Base-by-base conservation (phyloP, 2,113 vertebrate species). In the Ammodramus savannarum region DNA sequence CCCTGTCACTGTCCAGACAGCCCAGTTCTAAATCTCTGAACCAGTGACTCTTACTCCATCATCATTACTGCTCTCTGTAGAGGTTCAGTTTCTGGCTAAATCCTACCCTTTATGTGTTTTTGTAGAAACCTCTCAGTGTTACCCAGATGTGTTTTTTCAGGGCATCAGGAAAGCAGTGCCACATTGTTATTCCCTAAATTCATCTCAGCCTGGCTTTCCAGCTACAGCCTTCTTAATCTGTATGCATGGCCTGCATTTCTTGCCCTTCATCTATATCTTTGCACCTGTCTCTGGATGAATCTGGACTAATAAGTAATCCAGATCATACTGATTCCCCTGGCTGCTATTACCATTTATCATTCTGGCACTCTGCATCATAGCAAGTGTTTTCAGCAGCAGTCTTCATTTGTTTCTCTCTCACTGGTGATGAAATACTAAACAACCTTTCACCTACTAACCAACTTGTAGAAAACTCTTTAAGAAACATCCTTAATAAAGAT, bases 361-460 rank as follows among this genome's bases (percentile, higher is more conserved):
- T 46, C 79, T 94, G 94, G 38, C 88, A 94, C 63, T 54, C 79
- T 80, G 59, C 84, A 86, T 84, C 51, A 43, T 29, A 86, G 79
- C 55, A 58, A 94, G 82, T 51, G 55, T 93, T 95, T 93, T 92
- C 75, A 77, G 79, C 79, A 84, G 90, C 90, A 92, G 7, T 80
- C 79, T 77, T 73, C 38, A 95, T 95, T 95, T 95, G 54, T 91
- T 94, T 92, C 68, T 81, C 34, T 96, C 76, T 88, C 85, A 71
- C 59, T 74, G 83, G 20, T 83, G 87, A 69, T 92, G 59, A 74
- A 95, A 86, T 48, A 46, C 86, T 92, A 36, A 91, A 43, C 16
- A 69, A 32, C 9, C 16, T 62, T 88, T 94, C 0, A 67, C 88
- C 75, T 94, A 34, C 83, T 90, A 93, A 85, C 75, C 38, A 83